These are phyloP conservation scores for Silvanus unidentatus DNA, from an alignment of 2,888 invertebrate genomes.

Conservation along the genomic window DNA sequence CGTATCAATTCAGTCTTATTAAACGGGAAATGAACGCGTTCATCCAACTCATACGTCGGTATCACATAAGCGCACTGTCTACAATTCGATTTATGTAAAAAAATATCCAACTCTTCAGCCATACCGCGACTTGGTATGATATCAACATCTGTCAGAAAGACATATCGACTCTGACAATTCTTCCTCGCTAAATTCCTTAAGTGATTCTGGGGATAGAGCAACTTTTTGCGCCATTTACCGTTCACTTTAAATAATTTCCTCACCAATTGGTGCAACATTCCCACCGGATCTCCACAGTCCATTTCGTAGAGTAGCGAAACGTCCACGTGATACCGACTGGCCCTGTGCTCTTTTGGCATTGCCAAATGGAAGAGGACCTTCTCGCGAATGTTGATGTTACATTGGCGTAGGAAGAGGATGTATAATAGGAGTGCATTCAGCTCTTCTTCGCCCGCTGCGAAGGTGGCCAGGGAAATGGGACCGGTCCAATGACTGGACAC, in stretches of 20 bases:
- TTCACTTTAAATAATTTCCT: slow-evolving; percentile 36
- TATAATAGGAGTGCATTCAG: slow-evolving; percentile 67
- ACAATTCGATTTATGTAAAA: slow-evolving; percentile 53
- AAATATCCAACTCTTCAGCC: slow-evolving; percentile 63
- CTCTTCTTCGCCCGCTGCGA: slow-evolving; percentile 72
- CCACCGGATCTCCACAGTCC: slow-evolving; percentile 66
- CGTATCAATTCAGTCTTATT: slow-evolving; percentile 74
- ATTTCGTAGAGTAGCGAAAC: slow-evolving; percentile 39
- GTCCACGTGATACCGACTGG: slow-evolving; percentile 35
- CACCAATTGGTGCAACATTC: slow-evolving; percentile 55
- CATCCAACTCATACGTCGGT: slow-evolving; percentile 83
- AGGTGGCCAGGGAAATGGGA: slow-evolving; percentile 78
- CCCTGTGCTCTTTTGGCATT: slow-evolving; percentile 55
- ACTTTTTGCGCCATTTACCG: slow-evolving; percentile 60
- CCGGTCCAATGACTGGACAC: slow-evolving; percentile 81
- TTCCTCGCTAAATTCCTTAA: slow-evolving; percentile 80
- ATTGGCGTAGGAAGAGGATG: slow-evolving; percentile 67
- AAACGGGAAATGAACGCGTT: slow-evolving; percentile 70
- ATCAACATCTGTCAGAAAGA: slow-evolving; percentile 83
- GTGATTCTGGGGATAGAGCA: slow-evolving; percentile 86
- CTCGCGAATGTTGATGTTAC: slow-evolving; percentile 66
- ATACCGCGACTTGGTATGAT: slow-evolving; percentile 75
- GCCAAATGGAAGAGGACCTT: slow-evolving; percentile 72
- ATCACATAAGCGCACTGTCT: slow-evolving; percentile 79
- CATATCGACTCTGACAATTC: slow-evolving; percentile 73